These are phyloP conservation scores for Pterobdella sp. DNA, from an alignment of 2,888 invertebrate genomes.

Conservation along the genomic window DNA sequence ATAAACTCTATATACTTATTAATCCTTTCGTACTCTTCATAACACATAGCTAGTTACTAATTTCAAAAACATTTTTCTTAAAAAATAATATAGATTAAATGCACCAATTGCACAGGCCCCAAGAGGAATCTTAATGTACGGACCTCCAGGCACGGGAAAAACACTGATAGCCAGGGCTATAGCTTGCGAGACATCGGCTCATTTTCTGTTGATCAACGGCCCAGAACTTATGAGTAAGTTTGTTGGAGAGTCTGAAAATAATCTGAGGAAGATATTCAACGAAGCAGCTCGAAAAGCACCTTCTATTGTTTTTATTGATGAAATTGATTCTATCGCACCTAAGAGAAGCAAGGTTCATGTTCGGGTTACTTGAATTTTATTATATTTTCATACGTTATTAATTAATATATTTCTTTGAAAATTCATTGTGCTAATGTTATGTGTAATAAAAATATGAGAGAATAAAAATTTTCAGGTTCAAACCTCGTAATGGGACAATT, in stretches of 20 bases:
- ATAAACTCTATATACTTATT: too few relatives aligned
- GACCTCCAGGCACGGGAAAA: conserved; percentile 25
- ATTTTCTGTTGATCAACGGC: conserved; percentile 20
- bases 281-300: conserved; percentile 21
- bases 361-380: too few relatives aligned
- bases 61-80: too few relatives aligned
- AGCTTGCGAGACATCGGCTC: conserved; percentile 21
- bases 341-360: conserved; percentile 4
- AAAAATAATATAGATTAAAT: too few relatives aligned
- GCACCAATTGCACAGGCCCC: conserved; percentile 24
- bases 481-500: too few relatives aligned
- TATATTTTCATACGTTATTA: too few relatives aligned
- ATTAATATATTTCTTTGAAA: too few relatives aligned
- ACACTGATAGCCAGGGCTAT: conserved; percentile 25
- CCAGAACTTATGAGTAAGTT: conserved; percentile 28
- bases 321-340: conserved; percentile 20
- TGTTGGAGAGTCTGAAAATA: conserved; percentile 24
- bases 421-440: too few relatives aligned
- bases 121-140: conserved; percentile 23
- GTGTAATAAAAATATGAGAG: too few relatives aligned
- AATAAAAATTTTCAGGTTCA: too few relatives aligned
- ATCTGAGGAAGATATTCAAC: conserved; percentile 21
- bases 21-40: too few relatives aligned
- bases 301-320: conserved; percentile 25
- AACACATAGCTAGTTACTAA: too few relatives aligned